Conservation (phyloP, 2,888 invertebrate genomes). For the Ochlodes sylvanus region DNA sequence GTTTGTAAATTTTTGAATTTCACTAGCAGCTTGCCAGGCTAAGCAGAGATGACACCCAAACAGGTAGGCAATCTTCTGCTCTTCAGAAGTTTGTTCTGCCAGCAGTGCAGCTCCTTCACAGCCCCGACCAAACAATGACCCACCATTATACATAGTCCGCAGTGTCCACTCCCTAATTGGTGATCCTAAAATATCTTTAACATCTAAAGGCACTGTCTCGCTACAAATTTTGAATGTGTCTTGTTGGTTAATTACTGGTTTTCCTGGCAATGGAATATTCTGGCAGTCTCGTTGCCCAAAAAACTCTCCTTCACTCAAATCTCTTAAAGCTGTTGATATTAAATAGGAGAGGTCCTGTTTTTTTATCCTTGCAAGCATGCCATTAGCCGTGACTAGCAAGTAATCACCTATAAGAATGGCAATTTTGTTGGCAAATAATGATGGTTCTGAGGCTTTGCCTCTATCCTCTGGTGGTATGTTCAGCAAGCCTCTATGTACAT, state of each 20-base stretch:
- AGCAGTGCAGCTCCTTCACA: constrained; percentile 92
- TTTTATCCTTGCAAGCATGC: constrained; percentile 89
- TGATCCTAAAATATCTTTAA: constrained; percentile 76
- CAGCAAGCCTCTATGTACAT: constrained; percentile 89
- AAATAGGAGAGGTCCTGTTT: constrained; percentile 91
- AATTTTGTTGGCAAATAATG: constrained; percentile 95
- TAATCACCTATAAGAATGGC: constrained; percentile 95
- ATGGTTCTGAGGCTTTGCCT: constrained; percentile 85
- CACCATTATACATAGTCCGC: constrained; percentile 89
- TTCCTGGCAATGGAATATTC: constrained; percentile 89
- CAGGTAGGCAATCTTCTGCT: constrained; percentile 90
- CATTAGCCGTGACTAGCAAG: constrained; percentile 91
- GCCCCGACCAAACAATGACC: constrained; percentile 88
- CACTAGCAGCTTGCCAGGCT: constrained; percentile 90
- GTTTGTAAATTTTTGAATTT: constrained; percentile 74
- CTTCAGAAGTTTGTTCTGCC: constrained; percentile 87
- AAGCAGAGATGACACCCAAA: constrained; percentile 93
- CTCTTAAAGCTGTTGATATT: constrained; percentile 92
- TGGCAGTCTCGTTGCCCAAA: constrained; percentile 89
- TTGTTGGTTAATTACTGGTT: constrained; percentile 65
- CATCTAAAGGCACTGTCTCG: constrained; percentile 71
- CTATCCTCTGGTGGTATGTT: constrained; percentile 77
- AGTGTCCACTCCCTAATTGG: constrained; percentile 89
- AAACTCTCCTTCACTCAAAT: constrained; percentile 93
- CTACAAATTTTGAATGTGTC: constrained; percentile 63